A percentile compares a stretch with the other conserved stretches of the same genome.
These are phyloP conservation scores for Dicyrtoma fusca DNA, from an alignment of 2,888 invertebrate genomes.

Conservation along the genomic window DNA sequence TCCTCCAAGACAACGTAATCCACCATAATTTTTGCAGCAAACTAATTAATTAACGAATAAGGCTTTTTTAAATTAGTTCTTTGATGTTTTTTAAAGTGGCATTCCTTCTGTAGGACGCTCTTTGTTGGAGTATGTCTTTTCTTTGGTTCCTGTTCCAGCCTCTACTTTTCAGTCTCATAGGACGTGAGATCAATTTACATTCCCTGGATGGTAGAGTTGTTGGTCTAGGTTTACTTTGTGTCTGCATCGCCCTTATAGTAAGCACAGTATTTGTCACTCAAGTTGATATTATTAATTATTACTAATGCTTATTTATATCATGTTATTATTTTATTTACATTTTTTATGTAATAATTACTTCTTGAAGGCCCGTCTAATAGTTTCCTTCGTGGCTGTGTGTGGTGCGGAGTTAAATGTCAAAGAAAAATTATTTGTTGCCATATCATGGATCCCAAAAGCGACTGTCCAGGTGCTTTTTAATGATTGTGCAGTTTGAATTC, in stretches of 20 bases:
- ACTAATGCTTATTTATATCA: too few species aligned
- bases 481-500: too few species aligned
- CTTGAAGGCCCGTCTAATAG: constrained; percentile 66
- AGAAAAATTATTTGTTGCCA: constrained; percentile 62
- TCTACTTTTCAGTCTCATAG: constrained; percentile 64
- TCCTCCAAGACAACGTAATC: constrained; percentile 33
- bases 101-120: constrained; percentile 48
- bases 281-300: too few species aligned
- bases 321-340: too few species aligned
- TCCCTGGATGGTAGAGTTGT: constrained; percentile 50
- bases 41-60: too few species aligned
- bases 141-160: constrained; percentile 64
- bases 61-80: too few species aligned
- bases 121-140: constrained; percentile 59
- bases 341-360: too few species aligned
- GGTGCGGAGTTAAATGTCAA: constrained; percentile 62
- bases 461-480: constrained; percentile 62
- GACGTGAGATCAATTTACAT: constrained; percentile 61
- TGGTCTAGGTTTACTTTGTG: constrained; percentile 60
- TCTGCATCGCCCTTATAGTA: constrained; percentile 62
- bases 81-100: too few species aligned
- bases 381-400: constrained; percentile 71
- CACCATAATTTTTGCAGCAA: too few species aligned
- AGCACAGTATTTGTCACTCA: too few species aligned
- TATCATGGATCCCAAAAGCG: constrained; percentile 65